Percentiles rank a stretch among this genome's conserved stretches.
These are phyloP conservation scores for Gobionotothen gibberifrons DNA, from an alignment of 2,797 vertebrate genomes.

Conservation along the genomic window DNA sequence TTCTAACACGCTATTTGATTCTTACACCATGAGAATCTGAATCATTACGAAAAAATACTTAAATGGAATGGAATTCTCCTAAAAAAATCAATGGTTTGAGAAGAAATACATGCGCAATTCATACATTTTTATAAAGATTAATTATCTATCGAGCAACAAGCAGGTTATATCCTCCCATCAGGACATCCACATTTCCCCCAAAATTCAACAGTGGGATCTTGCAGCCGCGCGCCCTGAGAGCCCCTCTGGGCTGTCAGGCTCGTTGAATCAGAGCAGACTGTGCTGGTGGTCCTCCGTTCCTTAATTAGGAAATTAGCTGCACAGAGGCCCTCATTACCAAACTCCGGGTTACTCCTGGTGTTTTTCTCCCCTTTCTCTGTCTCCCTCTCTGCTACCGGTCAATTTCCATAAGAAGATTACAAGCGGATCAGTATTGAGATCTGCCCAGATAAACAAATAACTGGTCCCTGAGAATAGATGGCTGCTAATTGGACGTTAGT, in stretches of 20 bases:
- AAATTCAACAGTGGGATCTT: slow-evolving; percentile 62
- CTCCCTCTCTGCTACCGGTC: slow-evolving; percentile 69
- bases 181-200: slow-evolving; percentile 55
- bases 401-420: slow-evolving; percentile 90
- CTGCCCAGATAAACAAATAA: slow-evolving; percentile 88
- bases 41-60: not conserved
- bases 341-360: slow-evolving; percentile 71
- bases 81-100: not conserved
- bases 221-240: slow-evolving; percentile 54
- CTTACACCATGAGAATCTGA: not conserved
- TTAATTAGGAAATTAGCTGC: slow-evolving; percentile 91
- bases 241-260: slow-evolving; percentile 58
- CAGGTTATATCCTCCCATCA: slow-evolving; percentile 43
- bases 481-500: slow-evolving; percentile 85
- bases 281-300: slow-evolving; percentile 87
- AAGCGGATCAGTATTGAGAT: slow-evolving; percentile 88
- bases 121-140: not conserved
- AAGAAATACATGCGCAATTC: not conserved
- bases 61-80: rapidly evolving
- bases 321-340: slow-evolving; percentile 87
- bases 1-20: not conserved
- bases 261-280: slow-evolving; percentile 72
- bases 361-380: slow-evolving; percentile 41
- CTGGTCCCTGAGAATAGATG: slow-evolving; percentile 78
- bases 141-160: slow-evolving; percentile 15